Evolutionary conservation across 2,888 invertebrate genomes (phyloP).

Genomic region (Polietes domitor): DNA sequence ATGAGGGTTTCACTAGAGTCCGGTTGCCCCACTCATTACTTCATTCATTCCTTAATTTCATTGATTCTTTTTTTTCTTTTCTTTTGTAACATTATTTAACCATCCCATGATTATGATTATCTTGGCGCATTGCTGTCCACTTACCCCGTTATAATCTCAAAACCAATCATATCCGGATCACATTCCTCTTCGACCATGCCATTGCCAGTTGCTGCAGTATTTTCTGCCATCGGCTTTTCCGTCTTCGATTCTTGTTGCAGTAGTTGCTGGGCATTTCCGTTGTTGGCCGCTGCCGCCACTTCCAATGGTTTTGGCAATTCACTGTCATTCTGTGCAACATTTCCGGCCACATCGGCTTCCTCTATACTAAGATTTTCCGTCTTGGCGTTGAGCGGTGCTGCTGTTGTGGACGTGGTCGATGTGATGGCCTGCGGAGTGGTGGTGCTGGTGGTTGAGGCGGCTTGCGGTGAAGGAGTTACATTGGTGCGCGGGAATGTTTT

Average conservation of each 20-base stretch:
- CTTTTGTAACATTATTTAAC: neutral
- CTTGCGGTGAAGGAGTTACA: conserved; percentile 76
- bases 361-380: conserved; percentile 68
- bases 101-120: conserved; percentile 23
- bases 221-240: conserved; percentile 72
- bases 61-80: conserved; percentile 36
- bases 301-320: conserved; percentile 78
- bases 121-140: conserved; percentile 65
- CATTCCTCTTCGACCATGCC: conserved; percentile 85
- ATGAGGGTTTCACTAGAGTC: neutral
- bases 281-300: conserved; percentile 33
- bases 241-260: conserved; percentile 75
- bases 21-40: neutral
- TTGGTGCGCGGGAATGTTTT: conserved; percentile 80
- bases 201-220: conserved; percentile 47
- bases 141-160: conserved; percentile 94
- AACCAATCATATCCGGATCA: conserved; percentile 94
- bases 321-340: conserved; percentile 70
- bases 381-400: conserved; percentile 42
- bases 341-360: conserved; percentile 69
- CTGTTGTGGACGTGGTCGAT: conserved; percentile 59
- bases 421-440: conserved; percentile 69
- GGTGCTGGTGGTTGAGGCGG: conserved; percentile 59
- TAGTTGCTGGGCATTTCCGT: conserved; percentile 62
- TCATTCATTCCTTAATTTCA: neutral